Conservation (phyloP, 2,113 vertebrate species). For the Sprattus sprattus region DNA sequence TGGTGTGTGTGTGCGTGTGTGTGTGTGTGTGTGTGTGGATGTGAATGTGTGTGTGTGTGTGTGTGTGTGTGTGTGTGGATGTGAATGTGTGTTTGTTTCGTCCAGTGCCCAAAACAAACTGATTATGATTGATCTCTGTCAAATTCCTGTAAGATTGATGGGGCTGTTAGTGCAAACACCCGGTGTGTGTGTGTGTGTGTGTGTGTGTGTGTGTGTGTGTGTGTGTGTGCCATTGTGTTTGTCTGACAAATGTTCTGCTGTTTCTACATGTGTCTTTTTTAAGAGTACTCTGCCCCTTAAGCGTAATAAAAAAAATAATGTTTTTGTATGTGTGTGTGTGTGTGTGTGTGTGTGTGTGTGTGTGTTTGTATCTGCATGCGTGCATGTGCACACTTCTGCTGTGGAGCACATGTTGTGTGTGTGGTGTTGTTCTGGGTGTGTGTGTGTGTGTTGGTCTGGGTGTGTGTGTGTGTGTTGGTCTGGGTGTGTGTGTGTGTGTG, state of each 20-base stretch:
- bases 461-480: constrained; percentile 16
- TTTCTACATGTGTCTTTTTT: too few relatives aligned
- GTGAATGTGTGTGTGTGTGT: constrained; percentile 17
- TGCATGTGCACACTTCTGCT: constrained; percentile 22
- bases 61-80: constrained; percentile 1
- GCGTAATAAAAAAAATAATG: too few relatives aligned
- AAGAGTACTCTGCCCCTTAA: too few relatives aligned
- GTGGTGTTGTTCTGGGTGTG: neutral
- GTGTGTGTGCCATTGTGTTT: constrained; percentile 8
- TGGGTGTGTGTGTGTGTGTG: neutral
- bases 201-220: constrained; percentile 21
- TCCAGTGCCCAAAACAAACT: neutral
- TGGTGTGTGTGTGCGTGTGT: neutral
- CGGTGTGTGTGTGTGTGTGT: constrained; percentile 14
- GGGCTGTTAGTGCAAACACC: neutral
- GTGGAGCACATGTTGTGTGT: constrained; percentile 29
- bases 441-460: constrained; percentile 10
- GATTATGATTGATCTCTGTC: neutral
- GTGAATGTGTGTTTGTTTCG: neutral
- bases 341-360: neutral
- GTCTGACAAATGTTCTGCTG: constrained; percentile 1
- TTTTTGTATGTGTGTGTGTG: neutral
- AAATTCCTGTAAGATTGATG: constrained; percentile 2
- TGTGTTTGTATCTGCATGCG: neutral
- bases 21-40: constrained; percentile 5